Evolutionary conservation across 1,140 invertebrate species (phyloP).

Genomic region (Bombus confusus): DNA sequence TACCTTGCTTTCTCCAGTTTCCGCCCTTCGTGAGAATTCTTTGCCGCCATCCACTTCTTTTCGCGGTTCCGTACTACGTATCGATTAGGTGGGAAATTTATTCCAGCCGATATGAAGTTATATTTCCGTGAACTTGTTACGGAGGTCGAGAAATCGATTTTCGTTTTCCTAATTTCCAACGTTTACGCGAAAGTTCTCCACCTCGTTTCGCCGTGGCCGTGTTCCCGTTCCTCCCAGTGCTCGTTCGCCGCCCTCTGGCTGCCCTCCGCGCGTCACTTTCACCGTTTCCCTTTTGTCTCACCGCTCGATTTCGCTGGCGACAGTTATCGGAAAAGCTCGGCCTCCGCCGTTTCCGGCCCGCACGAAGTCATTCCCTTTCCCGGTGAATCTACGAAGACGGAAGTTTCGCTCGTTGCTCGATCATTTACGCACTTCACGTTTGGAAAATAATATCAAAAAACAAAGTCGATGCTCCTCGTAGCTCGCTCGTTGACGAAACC

Average conservation of each 20-base stretch:
- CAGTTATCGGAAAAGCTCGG: slow-evolving; percentile 31
- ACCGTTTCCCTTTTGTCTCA: slow-evolving; percentile 74
- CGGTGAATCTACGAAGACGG: neutral
- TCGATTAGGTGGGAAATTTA: no score
- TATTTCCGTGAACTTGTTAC: slow-evolving; percentile 48
- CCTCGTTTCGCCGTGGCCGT: slow-evolving; percentile 33
- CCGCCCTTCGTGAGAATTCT: no score
- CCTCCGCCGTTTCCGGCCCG: slow-evolving; percentile 6
- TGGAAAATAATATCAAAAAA: no score
- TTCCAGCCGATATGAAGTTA: slow-evolving; percentile 63
- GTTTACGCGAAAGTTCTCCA: slow-evolving; percentile 43
- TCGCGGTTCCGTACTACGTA: no score
- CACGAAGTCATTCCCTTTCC: neutral
- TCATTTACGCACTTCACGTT: no score
- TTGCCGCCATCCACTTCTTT: no score
- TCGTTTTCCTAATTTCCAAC: slow-evolving; percentile 72
- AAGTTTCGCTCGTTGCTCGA: no score
- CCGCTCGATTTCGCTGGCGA: slow-evolving; percentile 61
- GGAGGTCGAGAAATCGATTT: slow-evolving; percentile 18
- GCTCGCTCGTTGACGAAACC: no score
- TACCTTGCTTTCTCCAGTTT: no score
- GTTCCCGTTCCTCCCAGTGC: neutral
- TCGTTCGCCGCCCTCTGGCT: slow-evolving; percentile 4
- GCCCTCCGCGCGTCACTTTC: slow-evolving; percentile 61
- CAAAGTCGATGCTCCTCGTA: no score